Conservation (phyloP, 2,113 vertebrate species). For the Procapra przewalskii region DNA sequence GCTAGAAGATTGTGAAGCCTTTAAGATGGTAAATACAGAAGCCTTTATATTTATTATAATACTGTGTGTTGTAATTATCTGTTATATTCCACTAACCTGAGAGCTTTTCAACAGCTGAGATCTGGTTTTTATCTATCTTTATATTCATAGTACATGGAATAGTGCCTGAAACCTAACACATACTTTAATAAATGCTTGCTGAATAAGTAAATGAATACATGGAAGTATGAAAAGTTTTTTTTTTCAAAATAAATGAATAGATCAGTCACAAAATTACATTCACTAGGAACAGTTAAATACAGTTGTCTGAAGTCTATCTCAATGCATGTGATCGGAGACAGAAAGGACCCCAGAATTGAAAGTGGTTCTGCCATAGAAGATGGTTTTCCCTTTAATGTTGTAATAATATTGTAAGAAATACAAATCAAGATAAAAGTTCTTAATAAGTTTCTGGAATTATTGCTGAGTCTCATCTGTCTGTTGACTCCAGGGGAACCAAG, state of each 20-base stretch:
- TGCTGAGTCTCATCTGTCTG: not conserved
- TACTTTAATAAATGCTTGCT: slow-evolving; percentile 36
- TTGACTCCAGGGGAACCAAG: not conserved
- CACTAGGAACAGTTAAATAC: not conserved
- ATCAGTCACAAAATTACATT: slow-evolving; percentile 17
- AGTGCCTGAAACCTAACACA: slow-evolving; percentile 29
- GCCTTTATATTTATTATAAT: slow-evolving; percentile 42
- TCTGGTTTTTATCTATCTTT: slow-evolving; percentile 56
- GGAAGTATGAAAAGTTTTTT: not conserved
- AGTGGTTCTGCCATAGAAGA: not conserved
- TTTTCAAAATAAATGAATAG: slow-evolving; percentile 48
- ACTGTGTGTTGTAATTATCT: slow-evolving; percentile 49
- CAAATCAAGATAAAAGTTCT: not conserved
- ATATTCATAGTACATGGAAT: slow-evolving; percentile 31
- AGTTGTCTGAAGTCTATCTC: slow-evolving; percentile 21
- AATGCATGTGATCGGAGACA: not conserved
- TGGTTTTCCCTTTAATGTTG: slow-evolving; percentile 23
- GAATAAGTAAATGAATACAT: slow-evolving; percentile 47
- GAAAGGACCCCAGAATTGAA: slow-evolving; percentile 29
- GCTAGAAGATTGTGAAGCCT: slow-evolving; percentile 31
- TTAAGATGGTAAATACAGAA: slow-evolving; percentile 47
- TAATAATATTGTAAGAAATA: not conserved
- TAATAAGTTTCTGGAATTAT: not conserved
- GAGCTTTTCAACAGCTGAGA: slow-evolving; percentile 10
- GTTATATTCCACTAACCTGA: slow-evolving; percentile 34